Percentiles rank a stretch among this genome's conserved stretches.
phyloP scores from a whole-genome alignment of 1,140 invertebrate genomes.

The Orchestia grillus region DNA sequence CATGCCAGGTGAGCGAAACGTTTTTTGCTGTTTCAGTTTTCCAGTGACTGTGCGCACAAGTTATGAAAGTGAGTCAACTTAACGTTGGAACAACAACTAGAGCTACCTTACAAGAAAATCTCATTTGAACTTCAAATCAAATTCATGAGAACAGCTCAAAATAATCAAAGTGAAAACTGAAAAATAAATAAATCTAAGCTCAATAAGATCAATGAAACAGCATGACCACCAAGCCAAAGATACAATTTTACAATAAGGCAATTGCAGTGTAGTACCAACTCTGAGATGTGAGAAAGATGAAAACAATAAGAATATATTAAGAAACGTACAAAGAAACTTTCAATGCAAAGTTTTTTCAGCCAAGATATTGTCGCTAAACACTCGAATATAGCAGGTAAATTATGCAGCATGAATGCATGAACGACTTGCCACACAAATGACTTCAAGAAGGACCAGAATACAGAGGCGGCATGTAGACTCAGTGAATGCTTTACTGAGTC shows the following conservation, averaged over 20 bases:
- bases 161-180: background rate
- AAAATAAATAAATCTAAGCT: background rate
- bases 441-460: background rate
- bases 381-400: background rate
- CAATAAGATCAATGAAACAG: background rate
- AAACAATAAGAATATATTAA: background rate
- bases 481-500: slow-evolving; percentile 16
- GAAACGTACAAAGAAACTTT: background rate
- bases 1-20: background rate
- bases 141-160: background rate
- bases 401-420: background rate
- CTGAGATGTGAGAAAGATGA: background rate
- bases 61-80: background rate
- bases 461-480: background rate
- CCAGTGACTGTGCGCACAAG: background rate
- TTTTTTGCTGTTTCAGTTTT: background rate
- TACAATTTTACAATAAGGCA: background rate
- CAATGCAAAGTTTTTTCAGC: background rate
- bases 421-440: background rate
- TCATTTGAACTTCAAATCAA: background rate
- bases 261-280: background rate
- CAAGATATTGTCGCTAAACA: background rate
- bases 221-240: background rate
- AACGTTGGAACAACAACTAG: background rate
- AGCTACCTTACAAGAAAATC: background rate